Evolutionary conservation across 1,140 invertebrate species (phyloP), one percentile per base, ranked within the genome.

Genomic region (Heliconius himera): DNA sequence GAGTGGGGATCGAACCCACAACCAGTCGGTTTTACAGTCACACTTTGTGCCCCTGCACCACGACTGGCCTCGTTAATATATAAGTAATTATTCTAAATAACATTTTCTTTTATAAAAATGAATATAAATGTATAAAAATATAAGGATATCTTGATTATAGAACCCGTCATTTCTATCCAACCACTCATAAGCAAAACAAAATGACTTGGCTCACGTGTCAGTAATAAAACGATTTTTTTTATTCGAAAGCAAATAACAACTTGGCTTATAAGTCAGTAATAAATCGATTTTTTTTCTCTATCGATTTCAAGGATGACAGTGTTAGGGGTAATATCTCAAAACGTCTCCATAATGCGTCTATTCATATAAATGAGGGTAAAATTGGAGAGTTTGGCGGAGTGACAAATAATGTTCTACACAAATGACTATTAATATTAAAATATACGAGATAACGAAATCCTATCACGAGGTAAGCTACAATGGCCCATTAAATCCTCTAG

Each of bases 401-500:
- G 81, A 82, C 81, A 82, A 82, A 82, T 82, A 77, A 76, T 70
- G 41, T 70, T 29, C 60, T 73, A 70, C 77, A 79, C 72, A 82
- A 56, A 72, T 80, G 79, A 51, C 51, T 77, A 80, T 84, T 79
- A 82, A 80, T 83, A 83, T 86, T 86, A 82, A 87, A 83, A 85
- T 87, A 83, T 85, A 82, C 81, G 76, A 82, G 81, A 84, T 88
- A 84, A 87, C 66, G 79, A 79, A 83, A 81, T 80, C 79, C 80
- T 83, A 83, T 84, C 83, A 83, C 77, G 79, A 77, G 51, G 70
- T 78, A 76, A 82, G 83, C 80, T 86, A 89, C 87, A 88, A 90
- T 88, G 85, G 81, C 81, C 85, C 85, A 89, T 91, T 88, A 86
- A 89, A 85, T 85, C 81, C 83, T 84, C 84, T 80, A 80, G 81